Evolutionary conservation across 2,797 vertebrate genomes (phyloP).

Genomic region (Rhabdophis nuchalis): DNA sequence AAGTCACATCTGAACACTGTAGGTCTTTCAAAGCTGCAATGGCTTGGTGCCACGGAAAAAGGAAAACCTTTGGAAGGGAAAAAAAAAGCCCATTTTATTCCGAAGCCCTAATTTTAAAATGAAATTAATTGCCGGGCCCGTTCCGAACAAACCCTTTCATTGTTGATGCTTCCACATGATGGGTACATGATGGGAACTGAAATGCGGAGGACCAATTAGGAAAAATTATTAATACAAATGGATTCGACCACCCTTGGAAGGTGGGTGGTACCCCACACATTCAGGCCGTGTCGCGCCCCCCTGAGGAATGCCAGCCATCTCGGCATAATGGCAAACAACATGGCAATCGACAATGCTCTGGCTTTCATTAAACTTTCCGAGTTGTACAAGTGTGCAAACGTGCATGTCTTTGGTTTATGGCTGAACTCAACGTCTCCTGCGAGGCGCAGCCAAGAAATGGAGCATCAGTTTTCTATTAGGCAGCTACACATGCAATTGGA

Average conservation of each 20-base stretch:
- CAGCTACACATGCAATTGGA: conserved; percentile 11
- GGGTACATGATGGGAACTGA: not conserved
- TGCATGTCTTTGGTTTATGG: not conserved
- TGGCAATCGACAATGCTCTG: not conserved
- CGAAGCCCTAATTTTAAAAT: conserved; percentile 7
- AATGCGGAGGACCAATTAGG: not conserved
- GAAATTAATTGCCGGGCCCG: conserved; percentile 1
- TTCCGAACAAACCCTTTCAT: conserved; percentile 12
- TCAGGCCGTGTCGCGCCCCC: conserved; percentile 4
- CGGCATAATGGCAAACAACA: not conserved
- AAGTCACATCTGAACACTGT: conserved; percentile 9
- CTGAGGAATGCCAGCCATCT: conserved; percentile 15
- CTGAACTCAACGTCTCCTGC: not conserved
- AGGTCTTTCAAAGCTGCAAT: not conserved
- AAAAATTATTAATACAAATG: conserved; percentile 4
- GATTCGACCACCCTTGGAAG: conserved; percentile 4
- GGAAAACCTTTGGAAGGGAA: not conserved
- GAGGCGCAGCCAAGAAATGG: not conserved
- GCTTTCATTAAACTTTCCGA: conserved; percentile 1
- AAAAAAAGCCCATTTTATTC: conserved; percentile 22
- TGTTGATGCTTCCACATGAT: conserved; percentile 4
- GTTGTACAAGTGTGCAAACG: conserved; percentile 1
- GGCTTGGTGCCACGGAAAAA: not conserved
- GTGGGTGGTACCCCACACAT: conserved; percentile 12
- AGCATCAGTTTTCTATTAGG: conserved; percentile 27